Conservation (phyloP, 37 sponge, comb jelly and placozoan species). For the Petrosia ficiformis region DNA sequence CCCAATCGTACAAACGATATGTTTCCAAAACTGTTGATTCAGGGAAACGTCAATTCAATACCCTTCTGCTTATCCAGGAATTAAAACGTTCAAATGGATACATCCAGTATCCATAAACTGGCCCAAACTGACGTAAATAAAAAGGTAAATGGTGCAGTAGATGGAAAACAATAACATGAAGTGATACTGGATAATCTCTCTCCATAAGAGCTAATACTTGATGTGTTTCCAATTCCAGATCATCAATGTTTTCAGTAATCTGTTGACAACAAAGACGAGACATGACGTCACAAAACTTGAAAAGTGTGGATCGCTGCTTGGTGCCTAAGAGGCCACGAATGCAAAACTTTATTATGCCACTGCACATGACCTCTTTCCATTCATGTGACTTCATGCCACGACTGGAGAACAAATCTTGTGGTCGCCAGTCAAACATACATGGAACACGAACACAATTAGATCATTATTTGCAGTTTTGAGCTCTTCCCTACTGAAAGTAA, state of each 20-base stretch:
- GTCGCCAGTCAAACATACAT: no score
- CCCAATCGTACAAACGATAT: not conserved
- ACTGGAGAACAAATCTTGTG: no score
- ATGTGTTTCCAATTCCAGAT: not conserved
- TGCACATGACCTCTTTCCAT: not conserved
- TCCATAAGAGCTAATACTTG: not conserved
- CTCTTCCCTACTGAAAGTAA: not conserved
- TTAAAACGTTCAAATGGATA: no score
- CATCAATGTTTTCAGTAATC: not conserved
- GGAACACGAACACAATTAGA: no score
- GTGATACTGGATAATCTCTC: not conserved
- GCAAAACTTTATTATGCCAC: no score
- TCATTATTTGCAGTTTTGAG: not conserved
- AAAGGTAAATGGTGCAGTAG: not conserved
- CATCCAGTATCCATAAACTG: not conserved
- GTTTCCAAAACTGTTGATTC: no score
- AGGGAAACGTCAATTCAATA: no score
- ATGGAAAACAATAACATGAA: not conserved
- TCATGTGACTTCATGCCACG: not conserved
- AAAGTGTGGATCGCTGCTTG: not conserved
- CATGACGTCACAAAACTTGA: not conserved
- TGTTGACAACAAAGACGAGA: not conserved
- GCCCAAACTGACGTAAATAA: not conserved
- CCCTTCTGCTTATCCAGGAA: no score
- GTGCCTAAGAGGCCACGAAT: not conserved